Evolutionary conservation across 2,797 vertebrate species (phyloP).

Genomic region (Gymnothorax reevesii): DNA sequence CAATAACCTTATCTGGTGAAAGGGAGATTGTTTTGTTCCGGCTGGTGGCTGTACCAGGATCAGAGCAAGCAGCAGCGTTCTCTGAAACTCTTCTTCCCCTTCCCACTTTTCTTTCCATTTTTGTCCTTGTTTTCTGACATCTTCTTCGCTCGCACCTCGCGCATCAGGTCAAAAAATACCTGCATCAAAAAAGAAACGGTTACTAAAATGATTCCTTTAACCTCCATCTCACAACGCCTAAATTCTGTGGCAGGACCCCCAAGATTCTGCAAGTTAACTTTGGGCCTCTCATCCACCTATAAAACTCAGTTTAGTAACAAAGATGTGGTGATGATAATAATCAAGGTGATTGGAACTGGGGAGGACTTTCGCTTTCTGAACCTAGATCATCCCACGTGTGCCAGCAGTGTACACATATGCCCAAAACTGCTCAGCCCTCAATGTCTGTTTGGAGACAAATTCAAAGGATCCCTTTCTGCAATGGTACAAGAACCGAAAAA

Average conservation of each 20-base stretch:
- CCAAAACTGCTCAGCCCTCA: too few species aligned
- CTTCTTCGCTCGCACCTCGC: constrained; percentile 95
- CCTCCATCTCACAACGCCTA: neutral
- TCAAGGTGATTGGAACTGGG: too few species aligned
- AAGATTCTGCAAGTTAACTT: too few species aligned
- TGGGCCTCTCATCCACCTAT: too few species aligned
- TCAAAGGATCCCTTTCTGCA: too few species aligned
- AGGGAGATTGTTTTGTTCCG: constrained; percentile 41
- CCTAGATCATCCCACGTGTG: too few species aligned
- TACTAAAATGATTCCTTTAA: neutral
- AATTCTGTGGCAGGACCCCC: too few species aligned
- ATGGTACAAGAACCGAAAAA: neutral
- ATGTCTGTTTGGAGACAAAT: too few species aligned
- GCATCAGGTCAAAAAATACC: constrained; percentile 99
- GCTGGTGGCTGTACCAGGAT: constrained; percentile 52
- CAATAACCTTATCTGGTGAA: constrained; percentile 51
- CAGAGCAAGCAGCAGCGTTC: constrained; percentile 97
- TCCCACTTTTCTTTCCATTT: constrained; percentile 96
- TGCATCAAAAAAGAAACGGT: constrained; percentile 46
- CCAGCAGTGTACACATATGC: too few species aligned
- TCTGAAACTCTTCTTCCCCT: constrained; percentile 93
- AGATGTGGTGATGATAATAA: neutral
- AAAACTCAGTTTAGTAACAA: too few species aligned
- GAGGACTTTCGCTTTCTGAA: too few species aligned
- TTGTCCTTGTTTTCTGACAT: constrained; percentile 98